A percentile compares a stretch with the other conserved stretches of the same genome.
Evolutionary conservation across 2,888 invertebrate species (phyloP).

Genomic region (Lycophotia porphyrea): DNA sequence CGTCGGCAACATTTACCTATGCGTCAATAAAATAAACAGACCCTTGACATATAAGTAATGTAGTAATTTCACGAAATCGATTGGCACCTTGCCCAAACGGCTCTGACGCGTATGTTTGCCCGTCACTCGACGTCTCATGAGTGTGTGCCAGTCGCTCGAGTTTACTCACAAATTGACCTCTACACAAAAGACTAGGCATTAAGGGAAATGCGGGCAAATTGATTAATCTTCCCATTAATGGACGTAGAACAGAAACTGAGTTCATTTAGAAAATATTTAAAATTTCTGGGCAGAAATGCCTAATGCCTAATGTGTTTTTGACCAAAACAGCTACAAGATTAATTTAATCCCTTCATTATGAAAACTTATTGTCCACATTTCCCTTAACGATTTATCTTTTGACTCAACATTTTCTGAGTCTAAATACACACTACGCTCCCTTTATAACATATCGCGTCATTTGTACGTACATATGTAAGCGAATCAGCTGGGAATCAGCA

Average conservation of each 20-base stretch:
- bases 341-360: not conserved
- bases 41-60: constrained; percentile 67
- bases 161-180: constrained; percentile 7
- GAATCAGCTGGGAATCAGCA: constrained; percentile 39
- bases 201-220: constrained; percentile 5
- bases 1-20: constrained; percentile 23
- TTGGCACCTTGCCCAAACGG: constrained; percentile 77
- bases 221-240: not conserved
- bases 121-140: constrained; percentile 17
- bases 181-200: not conserved
- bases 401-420: not conserved
- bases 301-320: not conserved
- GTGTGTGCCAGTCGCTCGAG: not conserved
- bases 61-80: constrained; percentile 75
- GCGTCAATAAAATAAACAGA: constrained; percentile 61
- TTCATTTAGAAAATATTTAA: not conserved
- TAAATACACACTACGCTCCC: not conserved
- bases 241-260: not conserved
- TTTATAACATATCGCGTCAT: constrained; percentile 33
- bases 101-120: constrained; percentile 38
- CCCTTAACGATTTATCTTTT: constrained; percentile 11
- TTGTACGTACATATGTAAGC: constrained; percentile 20
- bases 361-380: not conserved
- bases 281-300: not conserved
- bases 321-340: not conserved